Percentiles rank a stretch among this genome's conserved stretches.
phyloP scores from a whole-genome alignment of 2,888 invertebrate species.

The Listrodromus nycthemerus region DNA sequence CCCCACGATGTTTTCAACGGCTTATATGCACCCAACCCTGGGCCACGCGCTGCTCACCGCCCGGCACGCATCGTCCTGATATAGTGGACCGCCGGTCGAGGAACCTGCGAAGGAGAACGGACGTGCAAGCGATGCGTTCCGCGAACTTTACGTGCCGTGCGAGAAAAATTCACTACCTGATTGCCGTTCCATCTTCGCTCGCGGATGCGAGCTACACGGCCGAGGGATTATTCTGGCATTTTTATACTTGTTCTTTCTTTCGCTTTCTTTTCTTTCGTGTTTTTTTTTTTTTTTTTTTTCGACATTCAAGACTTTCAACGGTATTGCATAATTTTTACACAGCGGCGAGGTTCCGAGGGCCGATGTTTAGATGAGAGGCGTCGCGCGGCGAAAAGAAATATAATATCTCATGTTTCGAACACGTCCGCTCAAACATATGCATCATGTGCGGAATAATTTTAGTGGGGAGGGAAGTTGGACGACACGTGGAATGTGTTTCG shows the following conservation, averaged over 20 bases:
- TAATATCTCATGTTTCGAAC: not conserved
- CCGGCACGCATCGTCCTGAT: slow-evolving; percentile 53
- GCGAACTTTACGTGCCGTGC: slow-evolving; percentile 57
- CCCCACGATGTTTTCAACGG: slow-evolving; percentile 39
- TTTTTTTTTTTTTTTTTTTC: not conserved
- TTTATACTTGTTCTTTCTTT: slow-evolving; percentile 25
- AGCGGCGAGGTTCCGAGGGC: not conserved
- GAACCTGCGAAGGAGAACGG: slow-evolving; percentile 55
- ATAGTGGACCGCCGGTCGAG: slow-evolving; percentile 51
- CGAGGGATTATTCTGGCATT: slow-evolving; percentile 27
- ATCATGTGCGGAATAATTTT: not conserved
- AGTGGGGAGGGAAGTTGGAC: not conserved
- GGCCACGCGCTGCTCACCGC: slow-evolving; percentile 29
- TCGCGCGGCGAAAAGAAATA: not conserved
- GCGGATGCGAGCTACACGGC: not conserved
- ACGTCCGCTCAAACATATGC: not conserved
- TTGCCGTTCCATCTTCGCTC: slow-evolving; percentile 50
- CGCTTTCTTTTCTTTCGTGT: not conserved
- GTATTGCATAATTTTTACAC: slow-evolving; percentile 13
- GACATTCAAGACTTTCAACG: slow-evolving; percentile 18
- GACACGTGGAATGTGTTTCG: not conserved
- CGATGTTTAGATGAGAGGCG: not conserved
- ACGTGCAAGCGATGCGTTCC: slow-evolving; percentile 57
- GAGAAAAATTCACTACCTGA: slow-evolving; percentile 61
- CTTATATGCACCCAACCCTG: slow-evolving; percentile 41